Evolutionary conservation across 2,888 invertebrate genomes (phyloP), one percentile per base, ranked within the genome.

Genomic region (Platynereis dumerilii): DNA sequence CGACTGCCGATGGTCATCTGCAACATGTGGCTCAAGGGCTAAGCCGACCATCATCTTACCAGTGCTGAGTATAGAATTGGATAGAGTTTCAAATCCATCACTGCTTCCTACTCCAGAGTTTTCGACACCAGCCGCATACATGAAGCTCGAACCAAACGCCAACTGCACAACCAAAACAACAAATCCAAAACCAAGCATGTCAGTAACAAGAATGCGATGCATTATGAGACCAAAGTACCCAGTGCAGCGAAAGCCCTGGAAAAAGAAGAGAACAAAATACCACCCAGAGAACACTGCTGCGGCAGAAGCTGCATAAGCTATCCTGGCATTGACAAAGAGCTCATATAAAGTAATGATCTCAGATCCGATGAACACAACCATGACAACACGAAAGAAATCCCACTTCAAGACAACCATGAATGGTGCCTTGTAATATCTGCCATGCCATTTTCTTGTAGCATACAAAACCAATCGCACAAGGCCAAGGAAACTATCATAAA

Each of bases 151-250:
- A 15, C 55, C 55, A 27, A 61, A 61, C 42, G 54, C 55, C 2
- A 55, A 22, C 1, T 54, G 44, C 10, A 61, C 26, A n/a, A 53
- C 55, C 12, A 28, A 2, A n/a, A 61, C 28, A 17, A 34, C 54
- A 5, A 54, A 7, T 22, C 26, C 48, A 42, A 61, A 61, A 12
- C 61, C 42, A 20, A 61, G 27, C 24, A 61, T 26, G 29, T 61
- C 61, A n/a, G 45, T 45, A n/a, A 61, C 53, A n/a, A 61, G 24
- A 44, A 61, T 61, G n/a, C 55, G 54, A 42, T 61, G 61, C 24
- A 61, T 42, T 42, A 61, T 61, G 24, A 42, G 10, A 17, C 54
- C 54, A 55, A 61, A 61, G 44, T 54, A 61, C 24, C 53, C 55
- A 2, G 55, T 28, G 2, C 1, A 2, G 7, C 22, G n/a, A 22